phyloP scores from a whole-genome alignment of 2,888 invertebrate genomes.

The Monopis laevigella region DNA sequence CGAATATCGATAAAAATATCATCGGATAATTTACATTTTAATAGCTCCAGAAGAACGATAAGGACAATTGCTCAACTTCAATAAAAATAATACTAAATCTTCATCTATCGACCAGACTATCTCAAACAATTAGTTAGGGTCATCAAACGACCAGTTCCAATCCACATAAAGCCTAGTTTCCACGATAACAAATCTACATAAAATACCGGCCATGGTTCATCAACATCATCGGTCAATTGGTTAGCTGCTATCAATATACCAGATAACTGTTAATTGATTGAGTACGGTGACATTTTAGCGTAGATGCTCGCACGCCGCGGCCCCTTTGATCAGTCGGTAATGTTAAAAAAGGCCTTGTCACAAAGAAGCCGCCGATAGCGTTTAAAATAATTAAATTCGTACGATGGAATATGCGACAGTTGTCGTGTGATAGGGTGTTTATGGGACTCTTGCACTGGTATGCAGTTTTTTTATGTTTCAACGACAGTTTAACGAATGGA shows the following conservation, averaged over 20 bases:
- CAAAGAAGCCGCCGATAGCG: conserved; percentile 42
- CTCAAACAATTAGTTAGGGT: conserved; percentile 40
- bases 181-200: conserved; percentile 27
- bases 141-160: conserved; percentile 30
- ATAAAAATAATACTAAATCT: no score
- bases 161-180: conserved; percentile 27
- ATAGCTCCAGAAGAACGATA: no score
- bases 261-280: conserved; percentile 54
- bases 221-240: conserved; percentile 16
- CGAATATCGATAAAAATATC: no score
- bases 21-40: no score
- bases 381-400: conserved; percentile 48
- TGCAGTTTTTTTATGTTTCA: conserved; percentile 4
- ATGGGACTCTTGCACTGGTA: conserved; percentile 9
- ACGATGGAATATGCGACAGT: conserved; percentile 59
- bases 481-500: conserved; percentile 5
- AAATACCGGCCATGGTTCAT: conserved; percentile 25
- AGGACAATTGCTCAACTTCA: no score
- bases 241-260: conserved; percentile 23
- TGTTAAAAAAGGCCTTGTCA: conserved; percentile 23
- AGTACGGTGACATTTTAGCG: conserved; percentile 62
- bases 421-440: conserved; percentile 25
- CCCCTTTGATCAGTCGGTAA: conserved; percentile 36
- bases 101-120: conserved; percentile 17
- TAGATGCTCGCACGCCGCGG: conserved; percentile 45